Evolutionary conservation across 2,888 invertebrate species (phyloP), one percentile per base, ranked within the genome.

Genomic region (Cephonodes hylas): DNA sequence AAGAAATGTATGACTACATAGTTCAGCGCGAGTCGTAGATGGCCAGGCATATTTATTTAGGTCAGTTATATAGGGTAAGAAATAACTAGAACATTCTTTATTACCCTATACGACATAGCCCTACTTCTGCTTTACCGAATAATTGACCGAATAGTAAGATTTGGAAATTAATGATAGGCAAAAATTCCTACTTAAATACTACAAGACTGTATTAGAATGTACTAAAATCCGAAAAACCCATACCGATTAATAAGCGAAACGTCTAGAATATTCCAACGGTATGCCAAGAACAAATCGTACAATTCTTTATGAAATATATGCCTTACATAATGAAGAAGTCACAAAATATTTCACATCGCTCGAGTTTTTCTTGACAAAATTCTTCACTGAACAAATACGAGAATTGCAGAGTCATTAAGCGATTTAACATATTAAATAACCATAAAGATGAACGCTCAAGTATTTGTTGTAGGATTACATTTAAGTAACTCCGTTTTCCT

Each of bases 301-400:
- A 25, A 27, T 27, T 53, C n/a, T 2, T 25, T n/a, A 8, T 27
- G 27, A 27, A 46, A 53, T 27, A 53, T 27, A 53, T 27, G 18
- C 3, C 27, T 53, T 53, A 53, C 27, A 53, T 53, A 53, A 45
- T 45, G 53, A 53, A 27, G 18, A 53, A 53, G 46, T 53, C 18
- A 22, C 22, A 23, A 23, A 31, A 31, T 53, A 27, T 53, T 53
- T 31, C 31, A n/a, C 53, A 27, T 31, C 4, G 18, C 31, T 18
- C 18, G 18, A 18, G 31, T 31, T 27, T 53, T 18, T 45, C 10
- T 45, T 53, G 53, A 53, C 31, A 53, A 53, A 27, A 53, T 31
- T 53, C 53, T 53, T 31, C 18, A 53, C 27, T 53, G 31, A 31
- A 31, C 53, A 53, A 53, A 53, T 18, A 53, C 18, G 27, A 3